A percentile compares a stretch with the other conserved stretches of the same genome.
phyloP scores from a whole-genome alignment of 2,888 invertebrate species.

The Gari tellinella region DNA sequence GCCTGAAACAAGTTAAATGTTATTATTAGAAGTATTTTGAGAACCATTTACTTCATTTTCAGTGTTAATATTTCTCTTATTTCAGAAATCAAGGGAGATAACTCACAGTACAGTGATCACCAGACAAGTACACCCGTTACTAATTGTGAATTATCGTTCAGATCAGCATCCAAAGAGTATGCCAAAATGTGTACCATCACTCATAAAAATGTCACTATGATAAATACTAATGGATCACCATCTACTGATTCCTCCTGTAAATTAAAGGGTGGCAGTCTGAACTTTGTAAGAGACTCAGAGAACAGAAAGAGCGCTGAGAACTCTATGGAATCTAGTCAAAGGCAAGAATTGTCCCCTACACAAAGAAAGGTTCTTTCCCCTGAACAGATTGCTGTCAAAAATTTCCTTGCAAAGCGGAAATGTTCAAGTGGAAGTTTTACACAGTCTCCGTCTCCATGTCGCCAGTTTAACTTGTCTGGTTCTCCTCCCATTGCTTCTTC shows the following conservation, averaged over 20 bases:
- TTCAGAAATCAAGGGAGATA: neutral
- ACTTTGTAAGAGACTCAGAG: neutral
- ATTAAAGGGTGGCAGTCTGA: neutral
- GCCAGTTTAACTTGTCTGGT: conserved; percentile 1
- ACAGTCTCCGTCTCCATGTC: neutral
- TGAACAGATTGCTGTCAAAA: conserved; percentile 50
- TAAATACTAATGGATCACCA: conserved; percentile 29
- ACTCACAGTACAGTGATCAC: conserved; percentile 1
- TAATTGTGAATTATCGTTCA: conserved; percentile 42
- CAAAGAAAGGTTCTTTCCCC: conserved; percentile 44
- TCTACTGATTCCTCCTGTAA: neutral
- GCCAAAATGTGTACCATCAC: conserved; percentile 26
- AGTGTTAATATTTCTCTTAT: too few relatives aligned
- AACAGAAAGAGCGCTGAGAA: neutral
- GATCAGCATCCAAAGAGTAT: conserved; percentile 38
- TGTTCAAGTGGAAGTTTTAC: conserved; percentile 6
- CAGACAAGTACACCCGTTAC: conserved; percentile 58
- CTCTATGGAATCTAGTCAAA: neutral
- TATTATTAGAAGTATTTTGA: too few relatives aligned
- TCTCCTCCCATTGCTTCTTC: conserved; percentile 51
- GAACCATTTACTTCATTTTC: too few relatives aligned
- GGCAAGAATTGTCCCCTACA: neutral
- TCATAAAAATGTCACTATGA: conserved; percentile 45
- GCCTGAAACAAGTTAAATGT: too few relatives aligned
- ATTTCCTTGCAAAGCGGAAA: conserved; percentile 38